Base-by-base conservation (phyloP, 2,797 vertebrate species). In the Hafferia zeledoni region DNA sequence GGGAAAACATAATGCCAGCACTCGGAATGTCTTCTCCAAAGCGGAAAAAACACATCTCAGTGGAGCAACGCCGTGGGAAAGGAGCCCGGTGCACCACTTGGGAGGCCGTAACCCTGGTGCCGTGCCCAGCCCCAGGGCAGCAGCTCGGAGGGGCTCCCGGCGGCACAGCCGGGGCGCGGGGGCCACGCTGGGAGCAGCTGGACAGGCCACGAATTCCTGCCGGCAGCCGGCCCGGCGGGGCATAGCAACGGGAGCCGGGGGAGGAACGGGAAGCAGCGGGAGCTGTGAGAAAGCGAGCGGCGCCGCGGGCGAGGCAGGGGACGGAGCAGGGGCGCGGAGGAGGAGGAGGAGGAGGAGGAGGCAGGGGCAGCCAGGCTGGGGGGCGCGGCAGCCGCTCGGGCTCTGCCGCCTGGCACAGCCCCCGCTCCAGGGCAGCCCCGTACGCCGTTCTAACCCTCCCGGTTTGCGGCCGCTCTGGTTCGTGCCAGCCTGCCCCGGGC, bases 161-260 rank as follows among this genome's bases (percentile, higher is more conserved):
- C 41, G 41, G 41, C 41, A 43, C 41, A 43, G 41, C 41, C 41
- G 41, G 41, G 41, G 41, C 41, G 41, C 41, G 41, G 76, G 41
- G 90, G 77, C 87, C 93, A 64, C 13, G 47, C 90, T 61, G 86
- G 47, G 86, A 93, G 94, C 93, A 90, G 94, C 94, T 43, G 72
- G 75, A 84, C 35, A 22, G 91, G 65, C 83, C 76, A 44, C 14
- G 30, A 72, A 95, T 94, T 96, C 95, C 94, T 88, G 95, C 64
- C 64, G 17, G 86, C 55, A 8, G 83, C 75, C 55, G 5, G 76
- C 86, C 83, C 47, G 77, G 89, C 94, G 64, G 96, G 94, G 94
- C 96, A 90, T 96, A 83, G 96, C 95, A 93, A 81, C 92, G 24
- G 92, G 95, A 92, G 76, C 69, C 52, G 39, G 57, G 77, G 83